Evolutionary conservation across 1,140 invertebrate genomes (phyloP).

Genomic region (Platyscapa corneri): DNA sequence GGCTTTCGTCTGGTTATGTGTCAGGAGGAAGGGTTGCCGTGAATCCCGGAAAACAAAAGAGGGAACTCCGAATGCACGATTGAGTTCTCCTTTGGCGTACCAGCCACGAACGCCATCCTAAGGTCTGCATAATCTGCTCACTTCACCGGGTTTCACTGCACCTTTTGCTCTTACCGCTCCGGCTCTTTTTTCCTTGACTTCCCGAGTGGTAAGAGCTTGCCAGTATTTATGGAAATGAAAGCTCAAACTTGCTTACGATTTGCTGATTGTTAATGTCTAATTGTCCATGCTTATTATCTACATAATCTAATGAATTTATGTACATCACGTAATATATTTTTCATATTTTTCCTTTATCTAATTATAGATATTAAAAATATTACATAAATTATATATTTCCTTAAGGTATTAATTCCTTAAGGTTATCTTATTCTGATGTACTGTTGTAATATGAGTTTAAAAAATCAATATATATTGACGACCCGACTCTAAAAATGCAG

Average conservation of each 20-base stretch:
- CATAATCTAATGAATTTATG: no score
- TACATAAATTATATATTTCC: no score
- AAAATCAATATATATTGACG: no score
- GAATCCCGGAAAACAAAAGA: not conserved
- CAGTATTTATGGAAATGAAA: not conserved
- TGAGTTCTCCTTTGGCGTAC: constrained; percentile 22
- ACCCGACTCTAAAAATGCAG: no score
- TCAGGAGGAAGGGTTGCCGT: not conserved
- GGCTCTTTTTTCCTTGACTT: not conserved
- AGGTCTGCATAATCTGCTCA: constrained; percentile 9
- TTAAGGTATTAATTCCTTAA: no score
- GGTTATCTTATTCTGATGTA: no score
- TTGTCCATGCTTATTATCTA: no score
- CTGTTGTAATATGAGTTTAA: no score
- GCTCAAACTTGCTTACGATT: not conserved
- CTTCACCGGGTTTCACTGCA: not conserved
- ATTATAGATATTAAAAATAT: no score
- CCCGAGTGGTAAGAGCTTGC: not conserved
- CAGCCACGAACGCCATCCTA: not conserved
- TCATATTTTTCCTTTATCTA: no score
- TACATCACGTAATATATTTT: no score
- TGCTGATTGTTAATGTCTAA: not conserved
- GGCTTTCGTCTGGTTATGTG: not conserved
- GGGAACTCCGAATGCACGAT: not conserved
- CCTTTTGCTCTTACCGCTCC: no score